A percentile compares a stretch with the other conserved stretches of the same genome.
These are phyloP conservation scores for Aricia agestis DNA, from an alignment of 1,140 invertebrate genomes.

Conservation along the genomic window DNA sequence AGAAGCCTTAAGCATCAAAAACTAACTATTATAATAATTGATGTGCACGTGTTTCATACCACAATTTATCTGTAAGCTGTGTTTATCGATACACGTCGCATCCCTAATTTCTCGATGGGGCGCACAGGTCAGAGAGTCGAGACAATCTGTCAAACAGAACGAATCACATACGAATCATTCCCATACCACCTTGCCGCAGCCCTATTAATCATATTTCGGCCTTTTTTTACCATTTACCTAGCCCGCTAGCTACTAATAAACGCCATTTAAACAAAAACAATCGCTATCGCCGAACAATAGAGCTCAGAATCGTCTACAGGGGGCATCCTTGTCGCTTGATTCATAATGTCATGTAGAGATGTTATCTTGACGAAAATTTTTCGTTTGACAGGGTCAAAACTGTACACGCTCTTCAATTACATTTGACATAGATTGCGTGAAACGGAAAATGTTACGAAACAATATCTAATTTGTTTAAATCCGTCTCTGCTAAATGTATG, in stretches of 20 bases:
- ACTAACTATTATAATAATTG: too few species aligned
- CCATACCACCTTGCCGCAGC: slow-evolving; percentile 52
- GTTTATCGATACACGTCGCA: slow-evolving; percentile 50
- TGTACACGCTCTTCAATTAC: slow-evolving; percentile 61
- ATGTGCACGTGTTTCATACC: too few species aligned
- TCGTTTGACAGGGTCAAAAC: slow-evolving; percentile 63
- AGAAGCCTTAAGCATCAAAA: too few species aligned
- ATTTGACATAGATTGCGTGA: slow-evolving; percentile 52
- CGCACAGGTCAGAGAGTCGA: slow-evolving; percentile 67
- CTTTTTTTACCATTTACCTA: slow-evolving; percentile 70
- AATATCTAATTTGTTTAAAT: slow-evolving; percentile 35
- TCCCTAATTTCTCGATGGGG: slow-evolving; percentile 64
- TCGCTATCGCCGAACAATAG: slow-evolving; percentile 24
- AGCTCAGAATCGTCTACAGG: slow-evolving; percentile 35
- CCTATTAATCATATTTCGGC: slow-evolving; percentile 73
- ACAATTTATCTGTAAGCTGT: too few species aligned
- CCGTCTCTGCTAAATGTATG: not conserved
- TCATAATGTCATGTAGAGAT: slow-evolving; percentile 68
- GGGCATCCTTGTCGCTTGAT: slow-evolving; percentile 68
- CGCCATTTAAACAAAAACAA: slow-evolving; percentile 39
- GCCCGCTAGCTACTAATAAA: slow-evolving; percentile 67
- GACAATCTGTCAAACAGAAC: slow-evolving; percentile 74
- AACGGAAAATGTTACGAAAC: slow-evolving; percentile 8
- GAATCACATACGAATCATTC: slow-evolving; percentile 66
- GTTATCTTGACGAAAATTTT: slow-evolving; percentile 68